Evolutionary conservation across 2,797 vertebrate species (phyloP).

Genomic region (Gallinago solitaria): DNA sequence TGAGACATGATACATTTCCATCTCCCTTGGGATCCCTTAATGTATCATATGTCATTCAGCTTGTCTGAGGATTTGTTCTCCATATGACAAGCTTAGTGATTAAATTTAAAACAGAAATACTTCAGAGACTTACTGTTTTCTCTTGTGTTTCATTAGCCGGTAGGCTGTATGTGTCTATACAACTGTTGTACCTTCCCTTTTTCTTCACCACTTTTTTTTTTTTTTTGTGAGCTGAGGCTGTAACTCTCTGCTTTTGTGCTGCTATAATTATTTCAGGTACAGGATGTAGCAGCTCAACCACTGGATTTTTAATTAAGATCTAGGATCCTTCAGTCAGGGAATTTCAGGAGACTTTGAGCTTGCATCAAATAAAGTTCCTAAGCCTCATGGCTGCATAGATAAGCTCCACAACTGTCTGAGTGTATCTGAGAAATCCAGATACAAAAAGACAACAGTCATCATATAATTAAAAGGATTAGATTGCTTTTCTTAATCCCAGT

Average conservation of each 20-base stretch:
- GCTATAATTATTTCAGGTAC: neutral
- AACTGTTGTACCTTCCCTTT: neutral
- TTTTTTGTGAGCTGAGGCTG: neutral
- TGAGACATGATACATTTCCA: neutral
- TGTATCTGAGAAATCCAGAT: neutral
- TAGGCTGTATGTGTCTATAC: neutral
- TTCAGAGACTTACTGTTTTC: neutral
- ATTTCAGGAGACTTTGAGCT: neutral
- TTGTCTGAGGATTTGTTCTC: slow-evolving; percentile 6
- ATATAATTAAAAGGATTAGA: neutral
- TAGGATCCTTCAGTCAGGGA: neutral
- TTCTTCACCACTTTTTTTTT: too few relatives aligned
- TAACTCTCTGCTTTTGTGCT: neutral
- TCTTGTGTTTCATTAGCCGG: neutral
- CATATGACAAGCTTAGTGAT: neutral
- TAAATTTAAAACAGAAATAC: slow-evolving; percentile 8
- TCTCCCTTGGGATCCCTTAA: neutral
- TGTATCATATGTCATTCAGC: neutral
- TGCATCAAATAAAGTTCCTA: neutral
- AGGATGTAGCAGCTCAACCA: neutral
- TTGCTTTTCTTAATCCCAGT: neutral
- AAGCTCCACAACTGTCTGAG: neutral
- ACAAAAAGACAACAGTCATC: neutral
- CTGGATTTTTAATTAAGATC: neutral
- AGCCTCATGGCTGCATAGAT: neutral